Evolutionary conservation across 2,888 invertebrate genomes (phyloP).

Genomic region (Tupiocoris notatus): DNA sequence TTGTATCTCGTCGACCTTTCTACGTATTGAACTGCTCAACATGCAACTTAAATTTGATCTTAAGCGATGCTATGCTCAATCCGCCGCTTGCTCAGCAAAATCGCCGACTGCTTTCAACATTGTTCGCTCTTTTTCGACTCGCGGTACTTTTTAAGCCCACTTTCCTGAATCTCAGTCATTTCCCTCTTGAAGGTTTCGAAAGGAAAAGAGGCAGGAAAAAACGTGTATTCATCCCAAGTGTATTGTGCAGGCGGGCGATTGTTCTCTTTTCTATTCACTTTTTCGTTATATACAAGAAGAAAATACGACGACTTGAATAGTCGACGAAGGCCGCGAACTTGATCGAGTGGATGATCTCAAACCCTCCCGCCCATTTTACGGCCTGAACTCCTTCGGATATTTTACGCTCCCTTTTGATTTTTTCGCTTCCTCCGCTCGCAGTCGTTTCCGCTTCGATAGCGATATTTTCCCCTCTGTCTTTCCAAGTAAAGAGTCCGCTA

Average conservation of each 20-base stretch:
- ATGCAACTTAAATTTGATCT: too few relatives aligned
- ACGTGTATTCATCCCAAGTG: neutral
- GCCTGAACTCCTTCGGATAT: neutral
- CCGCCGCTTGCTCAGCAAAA: too few relatives aligned
- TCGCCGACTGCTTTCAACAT: neutral
- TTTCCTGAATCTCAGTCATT: neutral
- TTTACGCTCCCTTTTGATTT: neutral
- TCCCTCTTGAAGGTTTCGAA: neutral
- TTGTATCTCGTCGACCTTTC: too few relatives aligned
- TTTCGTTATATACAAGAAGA: neutral
- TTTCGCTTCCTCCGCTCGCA: neutral
- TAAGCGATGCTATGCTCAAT: too few relatives aligned
- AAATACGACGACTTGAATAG: neutral
- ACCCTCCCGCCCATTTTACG: neutral
- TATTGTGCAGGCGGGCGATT: neutral
- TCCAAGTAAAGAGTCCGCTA: neutral
- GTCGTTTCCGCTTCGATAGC: neutral
- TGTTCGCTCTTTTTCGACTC: neutral
- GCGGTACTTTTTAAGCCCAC: neutral
- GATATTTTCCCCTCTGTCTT: neutral
- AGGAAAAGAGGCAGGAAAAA: neutral
- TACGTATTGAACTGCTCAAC: too few relatives aligned
- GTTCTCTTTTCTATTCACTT: neutral
- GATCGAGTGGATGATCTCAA: neutral
- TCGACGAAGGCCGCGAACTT: neutral